Base-by-base conservation (phyloP, 2,113 vertebrate species). In the Numenius arquata region DNA sequence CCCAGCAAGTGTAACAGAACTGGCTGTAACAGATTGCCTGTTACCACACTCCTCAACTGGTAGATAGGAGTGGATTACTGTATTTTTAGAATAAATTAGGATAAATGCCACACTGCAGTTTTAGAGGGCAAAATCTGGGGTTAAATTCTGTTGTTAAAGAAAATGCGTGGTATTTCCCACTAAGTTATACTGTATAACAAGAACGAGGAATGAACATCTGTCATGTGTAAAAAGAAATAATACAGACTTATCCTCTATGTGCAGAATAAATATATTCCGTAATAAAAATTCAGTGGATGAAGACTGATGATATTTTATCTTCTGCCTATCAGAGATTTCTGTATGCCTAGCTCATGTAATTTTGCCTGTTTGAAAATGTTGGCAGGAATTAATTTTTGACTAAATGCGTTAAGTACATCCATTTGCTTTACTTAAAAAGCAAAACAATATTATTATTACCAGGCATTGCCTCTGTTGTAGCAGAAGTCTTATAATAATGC, bases 371-470 rank as follows among this genome's bases (percentile, higher is more conserved):
- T 88, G 61, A 67, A 87, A 87, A 63, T 23, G 48, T 74, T 89
- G 65, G 21, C 90, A 96, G 85, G 73, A 94, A 90, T 84, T 65
- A 90, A 68, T 93, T 93, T 93, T 89, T 87, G 5, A 75, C 76
- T 89, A 63, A 93, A 95, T 47, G 47, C 36, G 3, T 53, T 53
- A 77, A 93, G n/a, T 84, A 59, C 11, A 38, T 90, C 55, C 20
- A 3, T 89, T 93, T 90, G 62, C 41, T 91, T 88, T 89, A 82
- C 78, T 92, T 89, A 89, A 84, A 93, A 94, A 90, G n/a, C 43
- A 93, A 94, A 92, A 12, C 41, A 85, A 63, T 90, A 83, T 61
- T 89, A 84, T 93, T 88, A 59, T 92, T 90, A 59, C 66, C 53
- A 88, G 62, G 12, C 58, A 45, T 89, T 87, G 43, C 66, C 40